Conservation (phyloP, 2,888 invertebrate genomes). For the Lasioglossum villosulum region DNA sequence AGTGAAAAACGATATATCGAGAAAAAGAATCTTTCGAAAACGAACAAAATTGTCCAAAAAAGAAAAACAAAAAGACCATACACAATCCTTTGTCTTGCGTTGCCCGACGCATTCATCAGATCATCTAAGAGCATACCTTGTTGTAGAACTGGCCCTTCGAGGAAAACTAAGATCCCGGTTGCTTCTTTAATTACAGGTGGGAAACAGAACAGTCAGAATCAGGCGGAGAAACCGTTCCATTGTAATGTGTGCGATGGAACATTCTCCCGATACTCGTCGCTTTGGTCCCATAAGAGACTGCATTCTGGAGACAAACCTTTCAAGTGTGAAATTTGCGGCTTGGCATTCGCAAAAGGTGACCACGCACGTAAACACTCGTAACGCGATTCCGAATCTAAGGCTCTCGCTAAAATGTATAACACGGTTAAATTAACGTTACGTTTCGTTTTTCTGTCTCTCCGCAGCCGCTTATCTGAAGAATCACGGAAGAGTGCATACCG, state of each 20-base stretch:
- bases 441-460: neutral
- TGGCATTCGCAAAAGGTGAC: conserved; percentile 92
- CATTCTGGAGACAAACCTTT: conserved; percentile 94
- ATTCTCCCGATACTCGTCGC: conserved; percentile 93
- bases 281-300: conserved; percentile 95
- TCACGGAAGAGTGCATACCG: conserved; percentile 94
- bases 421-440: neutral
- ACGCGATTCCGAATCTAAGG: neutral
- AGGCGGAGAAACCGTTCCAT: conserved; percentile 92
- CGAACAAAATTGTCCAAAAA: conserved; percentile 1
- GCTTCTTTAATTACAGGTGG: conserved; percentile 82
- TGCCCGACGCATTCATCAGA: conserved; percentile 45
- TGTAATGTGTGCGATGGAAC: conserved; percentile 94
- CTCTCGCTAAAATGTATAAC: neutral
- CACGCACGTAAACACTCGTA: neutral
- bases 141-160: conserved; percentile 84
- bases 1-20: conserved; percentile 31
- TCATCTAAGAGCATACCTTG: conserved; percentile 63
- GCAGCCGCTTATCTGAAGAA: conserved; percentile 93
- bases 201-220: conserved; percentile 83
- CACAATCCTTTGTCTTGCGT: conserved; percentile 62
- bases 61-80: conserved; percentile 49
- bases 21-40: conserved; percentile 32
- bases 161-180: conserved; percentile 80
- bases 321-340: conserved; percentile 94